These are phyloP conservation scores for Leptinotarsa juncta DNA, from an alignment of 2,888 invertebrate species.

Conservation along the genomic window DNA sequence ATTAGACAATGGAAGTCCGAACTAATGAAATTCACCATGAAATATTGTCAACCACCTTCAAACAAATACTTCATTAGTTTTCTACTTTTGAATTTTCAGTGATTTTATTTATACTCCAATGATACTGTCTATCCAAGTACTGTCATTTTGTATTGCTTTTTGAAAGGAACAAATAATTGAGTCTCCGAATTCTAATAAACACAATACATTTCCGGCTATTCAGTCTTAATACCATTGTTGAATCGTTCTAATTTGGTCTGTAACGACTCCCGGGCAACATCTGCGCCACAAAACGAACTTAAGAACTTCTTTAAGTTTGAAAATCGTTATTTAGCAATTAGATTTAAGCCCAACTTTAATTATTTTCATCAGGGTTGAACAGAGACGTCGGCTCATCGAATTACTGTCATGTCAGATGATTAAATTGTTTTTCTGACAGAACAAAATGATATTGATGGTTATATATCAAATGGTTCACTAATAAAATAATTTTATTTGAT, in stretches of 20 bases:
- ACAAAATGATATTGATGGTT: not conserved
- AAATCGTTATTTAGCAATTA: constrained; percentile 48
- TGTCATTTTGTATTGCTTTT: not conserved
- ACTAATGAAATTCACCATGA: too few species aligned
- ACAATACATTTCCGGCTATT: constrained; percentile 2
- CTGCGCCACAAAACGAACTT: constrained; percentile 42
- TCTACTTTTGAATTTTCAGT: too few species aligned
- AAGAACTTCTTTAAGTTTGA: constrained; percentile 30
- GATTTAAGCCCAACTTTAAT: constrained; percentile 33
- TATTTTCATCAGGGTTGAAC: constrained; percentile 37
- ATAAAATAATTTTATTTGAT: too few species aligned
- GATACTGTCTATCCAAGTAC: too few species aligned
- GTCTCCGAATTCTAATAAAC: not conserved
- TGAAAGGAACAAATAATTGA: not conserved
- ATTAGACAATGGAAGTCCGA: too few species aligned
- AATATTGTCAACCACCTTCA: too few species aligned
- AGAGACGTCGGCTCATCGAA: constrained; percentile 16
- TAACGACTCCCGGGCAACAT: constrained; percentile 45
- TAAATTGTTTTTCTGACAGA: not conserved
- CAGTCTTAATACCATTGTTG: constrained; percentile 49
- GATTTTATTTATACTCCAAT: too few species aligned
- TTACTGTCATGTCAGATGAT: constrained; percentile 3
- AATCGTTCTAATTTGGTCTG: constrained; percentile 52
- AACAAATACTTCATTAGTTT: too few species aligned
- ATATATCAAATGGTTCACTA: too few species aligned